Percentiles rank a stretch among this genome's conserved stretches.
Conservation (phyloP, 2,113 vertebrate species). For the Entomyzon cyanotis region DNA sequence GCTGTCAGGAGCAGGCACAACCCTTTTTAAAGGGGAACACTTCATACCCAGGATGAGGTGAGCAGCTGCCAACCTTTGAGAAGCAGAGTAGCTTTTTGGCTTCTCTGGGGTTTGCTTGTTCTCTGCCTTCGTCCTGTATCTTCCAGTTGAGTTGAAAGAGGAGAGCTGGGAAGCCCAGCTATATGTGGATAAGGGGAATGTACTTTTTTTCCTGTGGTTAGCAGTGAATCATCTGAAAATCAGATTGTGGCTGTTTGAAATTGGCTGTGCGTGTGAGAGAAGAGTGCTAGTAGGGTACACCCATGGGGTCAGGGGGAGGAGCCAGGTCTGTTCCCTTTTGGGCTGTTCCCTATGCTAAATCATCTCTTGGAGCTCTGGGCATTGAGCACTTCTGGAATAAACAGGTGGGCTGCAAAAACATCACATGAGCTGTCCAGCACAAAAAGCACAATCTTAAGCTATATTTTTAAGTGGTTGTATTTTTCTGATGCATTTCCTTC, state of each 20-base stretch:
- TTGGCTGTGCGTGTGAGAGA: background rate
- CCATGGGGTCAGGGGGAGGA: background rate
- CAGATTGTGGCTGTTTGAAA: background rate
- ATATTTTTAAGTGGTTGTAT: background rate
- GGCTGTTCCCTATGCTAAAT: background rate
- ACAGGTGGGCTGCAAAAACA: background rate
- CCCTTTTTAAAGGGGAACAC: background rate
- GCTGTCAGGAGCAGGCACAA: background rate
- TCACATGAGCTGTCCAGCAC: background rate
- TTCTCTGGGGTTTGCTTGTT: background rate
- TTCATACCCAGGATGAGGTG: background rate
- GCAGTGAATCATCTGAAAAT: background rate
- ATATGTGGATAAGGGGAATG: background rate
- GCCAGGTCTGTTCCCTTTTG: background rate
- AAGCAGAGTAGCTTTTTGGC: background rate
- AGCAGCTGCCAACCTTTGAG: background rate
- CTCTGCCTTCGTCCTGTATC: background rate
- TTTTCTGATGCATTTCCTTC: background rate
- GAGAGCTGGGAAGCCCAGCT: background rate
- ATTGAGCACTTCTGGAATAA: background rate
- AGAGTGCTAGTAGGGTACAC: background rate
- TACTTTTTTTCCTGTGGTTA: background rate
- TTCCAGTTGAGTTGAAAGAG: background rate
- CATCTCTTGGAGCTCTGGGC: background rate
- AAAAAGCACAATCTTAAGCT: background rate